Evolutionary conservation across 1,140 invertebrate genomes (phyloP).

Genomic region (Anoplophora glabripennis): DNA sequence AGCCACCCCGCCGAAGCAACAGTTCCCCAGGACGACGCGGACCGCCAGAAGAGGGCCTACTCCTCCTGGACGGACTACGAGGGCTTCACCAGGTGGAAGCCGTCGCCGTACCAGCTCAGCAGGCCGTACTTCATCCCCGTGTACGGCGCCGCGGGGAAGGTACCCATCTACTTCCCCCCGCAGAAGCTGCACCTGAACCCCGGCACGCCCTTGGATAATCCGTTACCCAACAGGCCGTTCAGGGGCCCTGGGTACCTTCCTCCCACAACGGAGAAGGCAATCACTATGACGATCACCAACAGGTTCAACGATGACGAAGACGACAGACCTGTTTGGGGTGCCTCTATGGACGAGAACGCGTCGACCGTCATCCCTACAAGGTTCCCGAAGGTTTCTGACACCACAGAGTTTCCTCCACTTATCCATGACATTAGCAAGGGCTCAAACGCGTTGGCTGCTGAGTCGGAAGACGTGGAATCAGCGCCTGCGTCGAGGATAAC

Average conservation of each 20-base stretch:
- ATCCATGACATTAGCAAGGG: slow-evolving; percentile 10
- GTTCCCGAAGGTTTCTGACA: slow-evolving; percentile 21
- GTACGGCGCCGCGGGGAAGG: slow-evolving; percentile 33
- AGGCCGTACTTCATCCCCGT: slow-evolving; percentile 44
- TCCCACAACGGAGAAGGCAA: slow-evolving; percentile 10
- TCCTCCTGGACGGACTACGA: neutral
- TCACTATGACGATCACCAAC: slow-evolving; percentile 15
- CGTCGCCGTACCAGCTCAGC: slow-evolving; percentile 31
- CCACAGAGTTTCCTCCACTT: slow-evolving; percentile 40
- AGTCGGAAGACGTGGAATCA: neutral
- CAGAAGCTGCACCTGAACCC: slow-evolving; percentile 36
- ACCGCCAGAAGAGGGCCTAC: neutral
- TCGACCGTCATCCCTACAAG: slow-evolving; percentile 22
- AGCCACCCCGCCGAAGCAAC: neutral
- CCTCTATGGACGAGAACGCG: neutral
- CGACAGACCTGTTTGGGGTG: slow-evolving; percentile 37
- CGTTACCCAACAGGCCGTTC: slow-evolving; percentile 12
- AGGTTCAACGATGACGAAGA: slow-evolving; percentile 29
- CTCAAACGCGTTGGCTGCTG: neutral
- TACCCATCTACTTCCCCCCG: slow-evolving; percentile 43
- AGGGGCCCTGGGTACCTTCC: slow-evolving; percentile 27
- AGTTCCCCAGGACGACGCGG: slow-evolving; percentile 1
- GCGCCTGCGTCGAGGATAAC: slow-evolving; percentile 17
- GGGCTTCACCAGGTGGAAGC: slow-evolving; percentile 21
- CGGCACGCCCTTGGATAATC: slow-evolving; percentile 32